These are phyloP conservation scores for Semnornis frantzii DNA, from an alignment of 2,113 vertebrate species.

Conservation along the genomic window DNA sequence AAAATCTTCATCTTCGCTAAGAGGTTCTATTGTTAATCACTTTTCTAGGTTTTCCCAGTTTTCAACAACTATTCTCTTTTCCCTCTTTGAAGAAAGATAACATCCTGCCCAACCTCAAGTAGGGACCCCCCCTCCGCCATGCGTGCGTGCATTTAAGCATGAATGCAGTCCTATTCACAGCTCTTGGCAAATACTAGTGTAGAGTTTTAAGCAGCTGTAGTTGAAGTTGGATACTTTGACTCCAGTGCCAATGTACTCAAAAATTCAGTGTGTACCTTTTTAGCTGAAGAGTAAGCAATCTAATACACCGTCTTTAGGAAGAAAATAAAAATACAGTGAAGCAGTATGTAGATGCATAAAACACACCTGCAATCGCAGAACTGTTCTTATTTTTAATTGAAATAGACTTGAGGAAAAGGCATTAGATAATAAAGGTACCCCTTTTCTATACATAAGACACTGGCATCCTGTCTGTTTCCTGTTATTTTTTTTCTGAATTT, in stretches of 20 bases:
- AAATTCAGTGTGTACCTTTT: not conserved
- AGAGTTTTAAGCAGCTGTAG: not conserved
- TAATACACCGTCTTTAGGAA: not conserved
- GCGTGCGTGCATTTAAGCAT: not conserved
- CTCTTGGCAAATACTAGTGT: not conserved
- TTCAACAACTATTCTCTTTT: slow-evolving; percentile 33
- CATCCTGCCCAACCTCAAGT: slow-evolving; percentile 26
- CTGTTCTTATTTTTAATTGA: not conserved
- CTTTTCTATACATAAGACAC: not conserved
- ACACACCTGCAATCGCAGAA: not conserved
- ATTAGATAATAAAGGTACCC: not conserved
- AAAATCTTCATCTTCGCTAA: not conserved
- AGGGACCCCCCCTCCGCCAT: not conserved
- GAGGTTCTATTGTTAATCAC: slow-evolving; percentile 19
- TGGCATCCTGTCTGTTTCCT: not conserved
- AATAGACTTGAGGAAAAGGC: not conserved
- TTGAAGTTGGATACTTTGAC: not conserved
- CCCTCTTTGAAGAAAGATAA: slow-evolving; percentile 41
- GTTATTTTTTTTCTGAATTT: not conserved
- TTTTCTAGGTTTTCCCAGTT: slow-evolving; percentile 49
- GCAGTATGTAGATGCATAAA: not conserved
- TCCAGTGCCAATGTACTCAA: not conserved
- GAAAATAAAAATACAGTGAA: not conserved
- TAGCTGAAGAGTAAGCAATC: not conserved
- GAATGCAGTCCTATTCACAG: not conserved